These are phyloP conservation scores for Pachydiplax longipennis DNA, from an alignment of 2,888 invertebrate species.

Conservation along the genomic window DNA sequence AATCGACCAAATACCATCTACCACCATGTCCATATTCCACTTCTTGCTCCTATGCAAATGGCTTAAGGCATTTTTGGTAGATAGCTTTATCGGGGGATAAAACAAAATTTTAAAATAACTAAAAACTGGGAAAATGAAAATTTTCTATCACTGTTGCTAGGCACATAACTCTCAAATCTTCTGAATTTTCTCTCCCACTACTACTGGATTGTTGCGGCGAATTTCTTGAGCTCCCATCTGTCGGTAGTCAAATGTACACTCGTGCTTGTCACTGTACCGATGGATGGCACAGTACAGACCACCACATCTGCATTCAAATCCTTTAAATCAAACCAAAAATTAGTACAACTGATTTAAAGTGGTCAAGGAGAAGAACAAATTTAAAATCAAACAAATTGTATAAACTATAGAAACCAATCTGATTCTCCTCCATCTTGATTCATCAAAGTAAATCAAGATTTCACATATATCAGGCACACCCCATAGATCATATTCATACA, in stretches of 20 bases:
- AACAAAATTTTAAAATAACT: slow-evolving; percentile 19
- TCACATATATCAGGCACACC: no score
- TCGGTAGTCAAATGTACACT: slow-evolving; percentile 98
- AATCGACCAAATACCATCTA: slow-evolving; percentile 38
- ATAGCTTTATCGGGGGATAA: slow-evolving; percentile 10
- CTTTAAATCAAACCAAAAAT: slow-evolving; percentile 64
- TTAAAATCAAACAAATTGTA: slow-evolving; percentile 31
- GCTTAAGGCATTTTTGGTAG: slow-evolving; percentile 27
- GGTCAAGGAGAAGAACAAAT: slow-evolving; percentile 47
- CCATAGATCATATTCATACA: no score
- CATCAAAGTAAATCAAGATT: no score
- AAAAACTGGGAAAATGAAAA: slow-evolving; percentile 27
- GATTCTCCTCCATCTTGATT: no score
- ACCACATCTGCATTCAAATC: slow-evolving; percentile 98
- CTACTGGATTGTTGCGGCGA: slow-evolving; percentile 98
- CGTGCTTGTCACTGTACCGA: slow-evolving; percentile 99
- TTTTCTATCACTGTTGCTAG: slow-evolving; percentile 47
- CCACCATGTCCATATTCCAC: slow-evolving; percentile 3
- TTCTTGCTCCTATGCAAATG: slow-evolving; percentile 16
- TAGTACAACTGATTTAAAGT: no score
- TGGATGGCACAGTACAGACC: slow-evolving; percentile 97
- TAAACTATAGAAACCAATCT: no score
- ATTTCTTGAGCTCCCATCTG: slow-evolving; percentile 98
- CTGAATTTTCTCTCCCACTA: slow-evolving; percentile 98
- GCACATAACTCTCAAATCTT: slow-evolving; percentile 84